Conservation (phyloP, 2,113 vertebrate species). For the Kryptolebias marmoratus region DNA sequence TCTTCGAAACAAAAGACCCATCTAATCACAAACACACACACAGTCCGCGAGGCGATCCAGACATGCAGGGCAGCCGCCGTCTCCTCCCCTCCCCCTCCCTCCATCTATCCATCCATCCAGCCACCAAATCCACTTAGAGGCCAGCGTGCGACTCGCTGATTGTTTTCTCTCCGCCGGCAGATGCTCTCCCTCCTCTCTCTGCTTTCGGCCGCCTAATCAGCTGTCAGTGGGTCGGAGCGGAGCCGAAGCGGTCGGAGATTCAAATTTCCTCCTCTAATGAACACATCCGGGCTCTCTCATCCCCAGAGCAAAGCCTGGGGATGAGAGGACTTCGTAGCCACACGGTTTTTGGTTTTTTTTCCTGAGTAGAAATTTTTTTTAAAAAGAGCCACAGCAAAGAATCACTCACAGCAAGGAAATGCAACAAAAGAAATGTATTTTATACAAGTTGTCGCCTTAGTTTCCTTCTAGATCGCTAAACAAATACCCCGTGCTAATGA, state of each 20-base stretch:
- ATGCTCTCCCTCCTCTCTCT: conserved; percentile 52
- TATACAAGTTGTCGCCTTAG: too few relatives aligned
- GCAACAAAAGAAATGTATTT: too few relatives aligned
- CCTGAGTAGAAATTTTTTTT: too few relatives aligned
- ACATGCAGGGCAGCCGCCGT: conserved; percentile 41
- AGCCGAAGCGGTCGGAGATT: conserved; percentile 37
- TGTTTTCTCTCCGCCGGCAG: conserved; percentile 67
- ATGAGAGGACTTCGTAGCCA: background rate
- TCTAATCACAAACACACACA: conserved; percentile 50
- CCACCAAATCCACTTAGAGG: conserved; percentile 73
- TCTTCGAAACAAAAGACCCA: conserved; percentile 56
- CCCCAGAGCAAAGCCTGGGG: conserved; percentile 1
- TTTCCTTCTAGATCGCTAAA: too few relatives aligned
- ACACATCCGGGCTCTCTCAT: conserved; percentile 1
- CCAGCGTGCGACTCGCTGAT: conserved; percentile 54
- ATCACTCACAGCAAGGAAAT: background rate
- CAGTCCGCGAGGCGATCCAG: conserved; percentile 41
- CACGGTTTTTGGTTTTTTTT: too few relatives aligned
- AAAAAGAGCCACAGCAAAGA: background rate
- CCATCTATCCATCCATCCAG: conserved; percentile 31
- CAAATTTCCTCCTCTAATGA: conserved; percentile 30
- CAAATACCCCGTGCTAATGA: too few relatives aligned
- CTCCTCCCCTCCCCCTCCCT: conserved; percentile 47
- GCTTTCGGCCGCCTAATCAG: conserved; percentile 60
- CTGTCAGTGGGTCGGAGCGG: conserved; percentile 49